A percentile compares a stretch with the other conserved stretches of the same genome.
phyloP scores from a whole-genome alignment of 2,797 vertebrate species.

The Gymnothorax javanicus region DNA sequence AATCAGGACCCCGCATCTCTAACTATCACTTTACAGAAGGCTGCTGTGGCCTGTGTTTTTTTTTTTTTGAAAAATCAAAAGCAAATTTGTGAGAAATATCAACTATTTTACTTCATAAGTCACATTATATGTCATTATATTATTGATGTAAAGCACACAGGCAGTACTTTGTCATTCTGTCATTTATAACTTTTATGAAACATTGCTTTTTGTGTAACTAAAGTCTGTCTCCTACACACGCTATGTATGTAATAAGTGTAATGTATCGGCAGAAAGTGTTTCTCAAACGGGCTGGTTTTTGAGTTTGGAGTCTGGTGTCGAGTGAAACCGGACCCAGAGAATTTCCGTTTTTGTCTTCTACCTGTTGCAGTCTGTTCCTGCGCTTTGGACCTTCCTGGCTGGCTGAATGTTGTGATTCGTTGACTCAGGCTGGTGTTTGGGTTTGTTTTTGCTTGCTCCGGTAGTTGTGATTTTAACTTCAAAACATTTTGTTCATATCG shows the following conservation, averaged over 20 bases:
- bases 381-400: background rate
- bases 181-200: background rate
- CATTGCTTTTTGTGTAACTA: background rate
- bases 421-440: background rate
- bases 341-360: background rate
- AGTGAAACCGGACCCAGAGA: background rate
- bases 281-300: background rate
- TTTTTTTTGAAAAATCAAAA: background rate
- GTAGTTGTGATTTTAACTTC: background rate
- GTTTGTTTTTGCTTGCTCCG: background rate
- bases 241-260: background rate
- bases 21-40: background rate
- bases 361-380: background rate
- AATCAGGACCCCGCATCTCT: background rate
- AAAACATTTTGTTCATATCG: background rate
- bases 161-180: background rate
- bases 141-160: no score
- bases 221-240: background rate
- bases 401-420: background rate
- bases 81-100: background rate
- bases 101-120: background rate
- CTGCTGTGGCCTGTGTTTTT: background rate
- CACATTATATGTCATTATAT: background rate
- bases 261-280: background rate
- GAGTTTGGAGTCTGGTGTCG: slow-evolving; percentile 8